Percentiles rank a stretch among this genome's conserved stretches.
Conservation (phyloP, 2,888 invertebrate genomes). For the Cinara cedri region DNA sequence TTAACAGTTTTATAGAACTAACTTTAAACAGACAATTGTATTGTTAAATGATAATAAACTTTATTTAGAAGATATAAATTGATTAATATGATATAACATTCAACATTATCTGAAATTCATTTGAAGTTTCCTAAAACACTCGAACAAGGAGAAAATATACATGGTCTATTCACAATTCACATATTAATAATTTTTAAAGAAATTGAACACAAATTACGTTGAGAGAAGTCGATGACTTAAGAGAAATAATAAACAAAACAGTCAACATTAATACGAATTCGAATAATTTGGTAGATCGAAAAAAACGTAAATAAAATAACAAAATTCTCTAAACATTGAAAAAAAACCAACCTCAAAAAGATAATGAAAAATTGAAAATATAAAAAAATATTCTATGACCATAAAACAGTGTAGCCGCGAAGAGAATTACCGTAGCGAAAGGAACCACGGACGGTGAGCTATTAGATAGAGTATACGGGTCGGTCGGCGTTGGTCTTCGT, state of each 20-base stretch:
- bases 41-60: not conserved
- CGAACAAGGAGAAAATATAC: not conserved
- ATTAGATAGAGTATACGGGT: too few species aligned
- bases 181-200: not conserved
- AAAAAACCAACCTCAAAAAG: constrained; percentile 40
- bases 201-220: not conserved
- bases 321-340: not conserved
- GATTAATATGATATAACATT: not conserved
- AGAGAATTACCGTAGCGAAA: too few species aligned
- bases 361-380: not conserved
- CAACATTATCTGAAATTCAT: not conserved
- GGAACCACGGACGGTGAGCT: too few species aligned
- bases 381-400: not conserved
- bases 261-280: not conserved
- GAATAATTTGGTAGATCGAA: not conserved
- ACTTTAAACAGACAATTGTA: not conserved
- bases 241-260: not conserved
- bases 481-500: too few species aligned
- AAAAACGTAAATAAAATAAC: constrained; percentile 38
- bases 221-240: not conserved
- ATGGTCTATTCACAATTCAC: too few species aligned
- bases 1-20: not conserved
- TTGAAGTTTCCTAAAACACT: not conserved
- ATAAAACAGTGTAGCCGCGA: constrained; percentile 22
- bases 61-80: not conserved